These are phyloP conservation scores for Protophormia terraenovae DNA, from an alignment of 2,888 invertebrate species.

Conservation along the genomic window DNA sequence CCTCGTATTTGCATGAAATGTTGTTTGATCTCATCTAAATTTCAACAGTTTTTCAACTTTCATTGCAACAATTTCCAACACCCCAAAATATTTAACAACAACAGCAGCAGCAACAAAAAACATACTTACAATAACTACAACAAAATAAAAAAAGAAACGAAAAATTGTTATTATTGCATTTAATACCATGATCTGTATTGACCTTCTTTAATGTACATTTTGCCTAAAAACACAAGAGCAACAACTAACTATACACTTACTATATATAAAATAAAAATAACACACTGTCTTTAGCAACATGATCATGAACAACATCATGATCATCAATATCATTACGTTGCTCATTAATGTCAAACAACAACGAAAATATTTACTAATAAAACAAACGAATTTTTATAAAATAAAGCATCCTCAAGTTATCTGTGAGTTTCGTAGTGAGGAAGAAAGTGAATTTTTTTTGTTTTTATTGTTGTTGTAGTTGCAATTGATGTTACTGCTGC, in stretches of 20 bases:
- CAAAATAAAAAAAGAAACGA: slow-evolving; percentile 24
- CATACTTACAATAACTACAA: neutral
- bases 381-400: slow-evolving; percentile 57
- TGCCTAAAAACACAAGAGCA: slow-evolving; percentile 51
- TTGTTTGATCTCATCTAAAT: slow-evolving; percentile 57
- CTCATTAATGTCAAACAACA: slow-evolving; percentile 24
- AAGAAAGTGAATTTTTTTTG: slow-evolving; percentile 63
- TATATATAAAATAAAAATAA: slow-evolving; percentile 4
- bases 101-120: slow-evolving; percentile 9
- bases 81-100: slow-evolving; percentile 52
- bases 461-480: neutral
- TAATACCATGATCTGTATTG: slow-evolving; percentile 66
- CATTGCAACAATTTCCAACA: slow-evolving; percentile 69
- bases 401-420: slow-evolving; percentile 45
- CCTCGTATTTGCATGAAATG: slow-evolving; percentile 38
- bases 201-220: slow-evolving; percentile 68
- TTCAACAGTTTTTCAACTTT: slow-evolving; percentile 66
- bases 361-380: slow-evolving; percentile 45
- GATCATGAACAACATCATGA: slow-evolving; percentile 14
- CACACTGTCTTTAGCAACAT: slow-evolving; percentile 16
- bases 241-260: too few relatives aligned
- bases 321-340: slow-evolving; percentile 25
- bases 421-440: too few relatives aligned
- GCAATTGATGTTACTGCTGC: neutral
- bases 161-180: slow-evolving; percentile 57